A percentile compares a stretch with the other conserved stretches of the same genome.
Evolutionary conservation across 1,140 invertebrate species (phyloP).

Genomic region (Sogatella furcifera): DNA sequence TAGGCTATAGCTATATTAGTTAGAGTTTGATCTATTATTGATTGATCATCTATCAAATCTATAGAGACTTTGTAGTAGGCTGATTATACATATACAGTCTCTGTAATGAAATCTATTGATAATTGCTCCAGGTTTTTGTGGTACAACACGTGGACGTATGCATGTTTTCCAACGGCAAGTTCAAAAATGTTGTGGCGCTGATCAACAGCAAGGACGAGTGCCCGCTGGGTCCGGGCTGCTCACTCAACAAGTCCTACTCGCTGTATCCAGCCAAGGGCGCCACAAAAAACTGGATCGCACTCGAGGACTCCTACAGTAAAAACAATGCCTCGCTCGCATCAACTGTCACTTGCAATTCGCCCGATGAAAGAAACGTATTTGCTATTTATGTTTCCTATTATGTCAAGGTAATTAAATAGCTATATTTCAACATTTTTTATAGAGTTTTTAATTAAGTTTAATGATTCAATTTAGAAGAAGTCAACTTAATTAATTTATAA

Average conservation of each 20-base stretch:
- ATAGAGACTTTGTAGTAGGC: no score
- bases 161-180: constrained; percentile 98
- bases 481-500: no score
- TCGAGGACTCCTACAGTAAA: constrained; percentile 64
- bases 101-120: no score
- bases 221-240: constrained; percentile 45
- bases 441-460: no score
- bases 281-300: constrained; percentile 72
- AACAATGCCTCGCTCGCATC: constrained; percentile 54
- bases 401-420: constrained; percentile 54
- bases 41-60: no score
- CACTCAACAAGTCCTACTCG: constrained; percentile 47
- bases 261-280: constrained; percentile 59
- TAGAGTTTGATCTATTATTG: no score
- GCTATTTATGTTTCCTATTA: constrained; percentile 85
- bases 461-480: no score
- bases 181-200: constrained; percentile 93
- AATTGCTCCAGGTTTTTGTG: constrained; percentile 55
- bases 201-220: constrained; percentile 59
- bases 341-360: constrained; percentile 47
- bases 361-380: constrained; percentile 70
- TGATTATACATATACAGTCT: no score
- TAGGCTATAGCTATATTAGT: no score
- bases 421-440: no score
- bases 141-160: constrained; percentile 97